Conservation (phyloP, 2,113 vertebrate species). For the Syngnathus floridae region DNA sequence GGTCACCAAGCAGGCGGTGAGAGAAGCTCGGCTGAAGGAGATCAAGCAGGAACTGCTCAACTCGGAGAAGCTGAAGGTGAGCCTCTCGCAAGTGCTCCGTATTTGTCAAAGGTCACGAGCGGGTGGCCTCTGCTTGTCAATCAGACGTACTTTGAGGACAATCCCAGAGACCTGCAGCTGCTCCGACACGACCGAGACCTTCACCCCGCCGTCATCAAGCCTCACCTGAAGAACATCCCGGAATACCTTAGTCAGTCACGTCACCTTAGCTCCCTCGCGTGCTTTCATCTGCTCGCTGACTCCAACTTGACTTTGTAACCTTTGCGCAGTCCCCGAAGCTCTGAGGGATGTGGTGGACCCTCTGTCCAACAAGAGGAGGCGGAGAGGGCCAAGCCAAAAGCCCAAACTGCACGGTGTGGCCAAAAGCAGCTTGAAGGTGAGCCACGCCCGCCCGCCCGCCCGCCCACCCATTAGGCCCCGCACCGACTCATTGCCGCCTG, state of each 20-base stretch:
- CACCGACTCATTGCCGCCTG: too few relatives aligned
- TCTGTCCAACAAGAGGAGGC: constrained; percentile 39
- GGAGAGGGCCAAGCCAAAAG: constrained; percentile 26
- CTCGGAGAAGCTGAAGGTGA: constrained; percentile 88
- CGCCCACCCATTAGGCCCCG: too few relatives aligned
- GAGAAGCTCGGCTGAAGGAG: constrained; percentile 85
- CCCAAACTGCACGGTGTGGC: constrained; percentile 24
- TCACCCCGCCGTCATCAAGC: constrained; percentile 84
- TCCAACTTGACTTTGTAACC: neutral
- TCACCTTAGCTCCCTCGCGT: neutral
- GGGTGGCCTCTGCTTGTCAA: neutral
- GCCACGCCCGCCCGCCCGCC: neutral
- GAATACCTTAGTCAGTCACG: constrained; percentile 81
- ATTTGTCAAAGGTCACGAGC: neutral
- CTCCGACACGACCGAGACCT: constrained; percentile 85
- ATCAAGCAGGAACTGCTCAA: constrained; percentile 92
- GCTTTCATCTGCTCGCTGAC: neutral
- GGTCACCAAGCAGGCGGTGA: constrained; percentile 87
- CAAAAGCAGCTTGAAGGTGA: constrained; percentile 67
- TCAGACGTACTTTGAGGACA: constrained; percentile 83
- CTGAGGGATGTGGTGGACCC: constrained; percentile 62
- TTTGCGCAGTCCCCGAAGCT: constrained; percentile 68
- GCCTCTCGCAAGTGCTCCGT: neutral
- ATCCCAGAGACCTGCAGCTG: constrained; percentile 83
- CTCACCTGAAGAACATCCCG: constrained; percentile 82